A percentile compares a stretch with the other conserved stretches of the same genome.
Conservation (phyloP, 2,888 invertebrate species). For the Gastracanthus pulcherrimus region DNA sequence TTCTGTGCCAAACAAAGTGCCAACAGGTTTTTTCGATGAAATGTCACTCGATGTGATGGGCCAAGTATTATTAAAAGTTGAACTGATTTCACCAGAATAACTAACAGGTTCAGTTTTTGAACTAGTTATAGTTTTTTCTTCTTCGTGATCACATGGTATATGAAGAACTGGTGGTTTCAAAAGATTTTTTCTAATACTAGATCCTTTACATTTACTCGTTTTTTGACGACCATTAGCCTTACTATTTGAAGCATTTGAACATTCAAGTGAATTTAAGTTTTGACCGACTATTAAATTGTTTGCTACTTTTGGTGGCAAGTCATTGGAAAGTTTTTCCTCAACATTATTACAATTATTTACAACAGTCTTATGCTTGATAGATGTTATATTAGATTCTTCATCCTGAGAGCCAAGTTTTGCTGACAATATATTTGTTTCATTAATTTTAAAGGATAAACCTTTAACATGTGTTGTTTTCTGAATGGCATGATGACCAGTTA, state of each 20-base stretch:
- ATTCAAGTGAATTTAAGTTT: slow-evolving; percentile 6
- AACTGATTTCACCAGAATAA: slow-evolving; percentile 15
- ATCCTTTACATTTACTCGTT: slow-evolving; percentile 30
- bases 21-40: slow-evolving; percentile 18
- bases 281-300: background rate
- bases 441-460: background rate
- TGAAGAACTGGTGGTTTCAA: slow-evolving; percentile 58
- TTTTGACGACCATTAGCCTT: slow-evolving; percentile 32
- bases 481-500: slow-evolving; percentile 33
- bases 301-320: background rate
- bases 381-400: background rate
- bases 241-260: background rate
- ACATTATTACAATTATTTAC: slow-evolving; percentile 23
- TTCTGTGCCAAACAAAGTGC: slow-evolving; percentile 33
- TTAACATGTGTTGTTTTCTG: slow-evolving; percentile 24
- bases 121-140: slow-evolving; percentile 30
- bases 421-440: background rate
- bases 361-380: background rate
- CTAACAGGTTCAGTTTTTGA: slow-evolving; percentile 2
- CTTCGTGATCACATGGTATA: slow-evolving; percentile 46
- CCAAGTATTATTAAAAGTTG: slow-evolving; percentile 41
- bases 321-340: background rate
- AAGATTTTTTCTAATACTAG: slow-evolving; percentile 42
- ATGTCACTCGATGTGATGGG: slow-evolving; percentile 21
- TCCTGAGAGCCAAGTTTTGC: background rate